Evolutionary conservation across 30 jellyfish, hydroid and myxozoan species (phyloP).

Genomic region (Nemopilema nomurai): DNA sequence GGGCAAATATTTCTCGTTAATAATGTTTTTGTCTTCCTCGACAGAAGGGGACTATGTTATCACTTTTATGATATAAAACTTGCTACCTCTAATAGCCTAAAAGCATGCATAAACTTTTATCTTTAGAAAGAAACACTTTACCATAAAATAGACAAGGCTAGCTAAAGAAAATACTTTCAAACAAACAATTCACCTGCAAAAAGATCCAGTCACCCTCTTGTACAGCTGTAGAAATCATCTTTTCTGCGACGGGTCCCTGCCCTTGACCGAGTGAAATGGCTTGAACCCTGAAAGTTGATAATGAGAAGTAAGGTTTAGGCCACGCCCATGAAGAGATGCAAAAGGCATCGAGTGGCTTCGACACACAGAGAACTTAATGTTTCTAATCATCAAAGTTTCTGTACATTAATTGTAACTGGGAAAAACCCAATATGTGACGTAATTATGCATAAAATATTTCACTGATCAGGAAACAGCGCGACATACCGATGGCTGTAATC

Average conservation of each 20-base stretch:
- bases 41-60: no score
- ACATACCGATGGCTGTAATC: conserved; percentile 73
- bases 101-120: no score
- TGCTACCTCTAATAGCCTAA: no score
- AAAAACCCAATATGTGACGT: no score
- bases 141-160: no score
- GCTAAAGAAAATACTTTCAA: neutral
- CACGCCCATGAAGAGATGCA: neutral
- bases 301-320: neutral
- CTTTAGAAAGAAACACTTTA: no score
- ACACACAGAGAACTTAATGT: neutral
- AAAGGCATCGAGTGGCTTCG: neutral
- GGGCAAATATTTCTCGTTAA: no score
- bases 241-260: conserved; percentile 99
- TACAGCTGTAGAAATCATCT: conserved; percentile 80
- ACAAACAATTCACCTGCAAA: conserved; percentile 69
- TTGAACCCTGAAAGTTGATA: conserved; percentile 71
- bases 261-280: conserved; percentile 99
- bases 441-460: no score
- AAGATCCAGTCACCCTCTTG: conserved; percentile 95
- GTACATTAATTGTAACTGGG: no score
- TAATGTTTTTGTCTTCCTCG: no score
- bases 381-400: neutral
- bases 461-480: no score
- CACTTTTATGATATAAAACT: no score